These are phyloP conservation scores for Drosophila neonasuta DNA, from an alignment of 2,888 invertebrate species.

Conservation along the genomic window DNA sequence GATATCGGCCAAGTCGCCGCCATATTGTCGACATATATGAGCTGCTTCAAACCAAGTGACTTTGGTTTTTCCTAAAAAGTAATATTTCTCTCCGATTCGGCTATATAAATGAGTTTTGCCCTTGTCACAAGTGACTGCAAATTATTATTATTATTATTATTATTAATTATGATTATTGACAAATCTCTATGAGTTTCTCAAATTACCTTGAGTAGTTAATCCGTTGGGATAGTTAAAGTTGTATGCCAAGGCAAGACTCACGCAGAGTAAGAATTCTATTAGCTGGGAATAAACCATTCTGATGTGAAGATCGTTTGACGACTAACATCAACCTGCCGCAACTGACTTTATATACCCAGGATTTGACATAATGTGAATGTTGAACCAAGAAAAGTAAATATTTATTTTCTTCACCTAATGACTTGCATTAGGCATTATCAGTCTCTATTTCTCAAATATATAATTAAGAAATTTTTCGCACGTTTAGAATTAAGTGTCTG, in stretches of 20 bases:
- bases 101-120: too few relatives aligned
- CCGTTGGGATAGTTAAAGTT: conserved; percentile 23
- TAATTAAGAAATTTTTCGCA: not conserved
- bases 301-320: not conserved
- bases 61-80: too few relatives aligned
- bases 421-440: conserved; percentile 2
- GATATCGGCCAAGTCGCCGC: too few relatives aligned
- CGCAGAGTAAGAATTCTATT: conserved; percentile 1
- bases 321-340: not conserved
- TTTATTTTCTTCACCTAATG: conserved; percentile 10
- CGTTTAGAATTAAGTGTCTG: not conserved
- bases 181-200: not conserved
- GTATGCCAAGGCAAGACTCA: conserved; percentile 12
- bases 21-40: too few relatives aligned
- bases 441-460: not conserved
- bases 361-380: not conserved
- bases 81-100: too few relatives aligned
- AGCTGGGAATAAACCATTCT: conserved; percentile 21
- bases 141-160: too few relatives aligned
- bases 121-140: too few relatives aligned
- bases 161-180: too few relatives aligned
- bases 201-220: conserved; percentile 20
- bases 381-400: conserved; percentile 11
- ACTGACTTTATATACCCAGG: conserved; percentile 14
- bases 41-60: too few relatives aligned